Evolutionary conservation across 1,140 invertebrate genomes (phyloP).

Genomic region (Alviniconcha marisindica): DNA sequence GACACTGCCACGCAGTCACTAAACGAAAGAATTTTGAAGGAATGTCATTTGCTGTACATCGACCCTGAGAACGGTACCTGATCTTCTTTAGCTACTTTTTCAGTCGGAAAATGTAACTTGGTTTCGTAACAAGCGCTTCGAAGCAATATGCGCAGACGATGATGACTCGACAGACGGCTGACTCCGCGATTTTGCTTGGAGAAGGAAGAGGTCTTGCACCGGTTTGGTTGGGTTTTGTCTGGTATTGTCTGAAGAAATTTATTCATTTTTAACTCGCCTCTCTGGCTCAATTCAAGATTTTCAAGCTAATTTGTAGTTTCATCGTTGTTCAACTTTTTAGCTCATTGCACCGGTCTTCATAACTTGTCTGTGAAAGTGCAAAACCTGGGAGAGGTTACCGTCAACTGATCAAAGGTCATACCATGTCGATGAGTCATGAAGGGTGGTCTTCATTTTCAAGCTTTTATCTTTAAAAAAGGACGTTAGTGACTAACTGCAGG

Average conservation of each 20-base stretch:
- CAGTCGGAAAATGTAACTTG: conserved; percentile 23
- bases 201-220: conserved; percentile 35
- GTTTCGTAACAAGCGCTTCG: conserved; percentile 34
- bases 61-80: conserved; percentile 79
- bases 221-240: not conserved
- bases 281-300: not conserved
- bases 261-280: not conserved
- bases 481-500: too few species aligned
- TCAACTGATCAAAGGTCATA: conserved; percentile 54
- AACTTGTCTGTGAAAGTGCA: conserved; percentile 1
- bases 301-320: not conserved
- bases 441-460: conserved; percentile 26
- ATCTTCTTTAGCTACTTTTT: conserved; percentile 17
- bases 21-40: conserved; percentile 80
- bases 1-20: conserved; percentile 77
- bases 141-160: conserved; percentile 39
- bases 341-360: not conserved
- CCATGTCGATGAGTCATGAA: conserved; percentile 44
- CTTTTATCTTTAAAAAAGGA: not conserved
- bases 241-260: not conserved
- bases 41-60: conserved; percentile 79
- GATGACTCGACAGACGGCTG: conserved; percentile 45
- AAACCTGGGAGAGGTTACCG: conserved; percentile 37
- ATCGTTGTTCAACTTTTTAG: not conserved
- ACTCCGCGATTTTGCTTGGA: conserved; percentile 32